phyloP scores from a whole-genome alignment of 2,113 vertebrate genomes.

The Grantiella picta region DNA sequence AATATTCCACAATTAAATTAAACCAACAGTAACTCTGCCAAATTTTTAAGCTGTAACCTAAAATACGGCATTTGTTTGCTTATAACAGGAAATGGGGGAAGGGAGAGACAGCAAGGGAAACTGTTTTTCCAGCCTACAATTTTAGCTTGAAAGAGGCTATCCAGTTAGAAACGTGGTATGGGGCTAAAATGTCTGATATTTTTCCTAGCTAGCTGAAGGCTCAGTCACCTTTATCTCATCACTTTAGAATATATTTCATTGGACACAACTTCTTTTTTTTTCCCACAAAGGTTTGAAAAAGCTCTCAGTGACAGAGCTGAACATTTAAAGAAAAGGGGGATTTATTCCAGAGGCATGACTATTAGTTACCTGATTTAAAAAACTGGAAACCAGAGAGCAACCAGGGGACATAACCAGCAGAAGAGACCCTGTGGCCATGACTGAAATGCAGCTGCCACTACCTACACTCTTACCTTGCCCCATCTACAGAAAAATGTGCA shows the following conservation, averaged over 20 bases:
- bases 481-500: not conserved
- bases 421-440: not conserved
- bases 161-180: not conserved
- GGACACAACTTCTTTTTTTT: not conserved
- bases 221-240: not conserved
- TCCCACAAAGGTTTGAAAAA: not conserved
- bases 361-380: not conserved
- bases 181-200: not conserved
- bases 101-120: constrained; percentile 43
- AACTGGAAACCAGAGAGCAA: not conserved
- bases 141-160: not conserved
- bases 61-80: constrained; percentile 59
- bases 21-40: constrained; percentile 33
- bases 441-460: not conserved
- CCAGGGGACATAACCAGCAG: accelerated
- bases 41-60: constrained; percentile 53
- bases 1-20: constrained; percentile 16
- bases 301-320: not conserved
- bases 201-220: not conserved
- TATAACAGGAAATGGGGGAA: constrained; percentile 63
- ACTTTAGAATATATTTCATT: not conserved
- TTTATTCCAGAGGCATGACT: not conserved
- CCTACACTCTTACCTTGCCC: not conserved
- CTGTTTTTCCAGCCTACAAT: constrained; percentile 18
- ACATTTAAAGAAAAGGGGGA: not conserved